Conservation (phyloP, 1,140 invertebrate species). For the Rhizoglyphus robini region DNA sequence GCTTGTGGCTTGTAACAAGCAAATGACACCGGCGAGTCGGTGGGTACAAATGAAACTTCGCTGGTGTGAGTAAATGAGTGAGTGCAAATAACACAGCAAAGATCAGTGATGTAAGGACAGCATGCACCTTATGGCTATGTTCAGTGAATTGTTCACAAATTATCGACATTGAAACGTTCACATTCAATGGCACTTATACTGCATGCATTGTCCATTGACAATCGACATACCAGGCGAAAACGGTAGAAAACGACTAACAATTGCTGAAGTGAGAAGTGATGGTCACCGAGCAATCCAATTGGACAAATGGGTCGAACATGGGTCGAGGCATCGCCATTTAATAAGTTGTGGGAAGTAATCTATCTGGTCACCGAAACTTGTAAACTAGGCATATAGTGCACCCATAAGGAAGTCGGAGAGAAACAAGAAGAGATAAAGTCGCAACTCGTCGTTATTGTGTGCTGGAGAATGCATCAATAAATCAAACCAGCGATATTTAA, state of each 20-base stretch:
- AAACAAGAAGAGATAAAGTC: neutral
- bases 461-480: conserved; percentile 6
- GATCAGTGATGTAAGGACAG: no score
- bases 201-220: no score
- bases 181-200: no score
- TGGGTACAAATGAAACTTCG: no score
- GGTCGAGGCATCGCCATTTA: neutral
- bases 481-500: conserved; percentile 6
- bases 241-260: neutral
- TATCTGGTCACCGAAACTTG: neutral
- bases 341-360: neutral
- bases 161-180: no score
- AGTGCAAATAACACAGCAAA: no score
- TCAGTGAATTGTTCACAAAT: no score
- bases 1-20: neutral
- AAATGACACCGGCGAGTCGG: no score
- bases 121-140: no score
- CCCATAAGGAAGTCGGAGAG: neutral
- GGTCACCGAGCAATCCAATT: neutral
- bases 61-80: no score
- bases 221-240: no score
- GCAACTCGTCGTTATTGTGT: neutral
- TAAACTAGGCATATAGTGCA: neutral
- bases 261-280: neutral
- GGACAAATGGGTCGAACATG: conserved; percentile 6